Conservation (phyloP, 92 coral and sea anemone species). For the Phenganax marumi region DNA sequence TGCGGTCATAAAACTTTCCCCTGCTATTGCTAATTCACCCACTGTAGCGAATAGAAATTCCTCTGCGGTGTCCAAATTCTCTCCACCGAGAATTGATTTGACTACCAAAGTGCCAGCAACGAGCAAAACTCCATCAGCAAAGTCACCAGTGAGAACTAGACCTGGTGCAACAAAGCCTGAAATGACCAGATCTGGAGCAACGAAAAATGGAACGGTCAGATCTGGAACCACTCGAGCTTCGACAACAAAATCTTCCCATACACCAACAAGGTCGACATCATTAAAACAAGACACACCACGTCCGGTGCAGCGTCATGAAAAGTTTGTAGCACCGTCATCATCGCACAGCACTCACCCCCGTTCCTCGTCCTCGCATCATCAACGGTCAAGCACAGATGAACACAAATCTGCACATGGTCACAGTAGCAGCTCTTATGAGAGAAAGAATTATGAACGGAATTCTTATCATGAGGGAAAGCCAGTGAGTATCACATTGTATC, state of each 20-base stretch:
- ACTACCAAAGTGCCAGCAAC: neutral
- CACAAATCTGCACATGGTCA: neutral
- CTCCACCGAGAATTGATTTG: neutral
- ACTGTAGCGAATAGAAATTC: neutral
- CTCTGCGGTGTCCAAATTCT: neutral
- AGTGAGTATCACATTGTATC: neutral
- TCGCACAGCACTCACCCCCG: neutral
- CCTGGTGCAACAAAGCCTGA: no score
- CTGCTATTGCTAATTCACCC: neutral
- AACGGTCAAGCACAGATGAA: neutral
- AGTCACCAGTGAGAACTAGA: no score
- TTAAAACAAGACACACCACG: neutral
- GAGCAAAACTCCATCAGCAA: neutral
- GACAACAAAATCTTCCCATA: no score
- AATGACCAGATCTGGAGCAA: no score
- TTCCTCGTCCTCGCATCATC: neutral
- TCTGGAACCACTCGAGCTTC: no score
- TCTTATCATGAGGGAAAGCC: constrained; percentile 18
- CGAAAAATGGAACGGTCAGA: no score
- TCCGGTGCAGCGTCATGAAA: constrained; percentile 11
- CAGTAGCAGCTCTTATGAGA: constrained; percentile 6
- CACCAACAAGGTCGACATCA: constrained; percentile 2
- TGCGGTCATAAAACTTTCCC: constrained; percentile 4
- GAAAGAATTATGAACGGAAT: constrained; percentile 11
- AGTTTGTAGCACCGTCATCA: neutral